phyloP scores from a whole-genome alignment of 2,888 invertebrate species.

The Andricus curvator region DNA sequence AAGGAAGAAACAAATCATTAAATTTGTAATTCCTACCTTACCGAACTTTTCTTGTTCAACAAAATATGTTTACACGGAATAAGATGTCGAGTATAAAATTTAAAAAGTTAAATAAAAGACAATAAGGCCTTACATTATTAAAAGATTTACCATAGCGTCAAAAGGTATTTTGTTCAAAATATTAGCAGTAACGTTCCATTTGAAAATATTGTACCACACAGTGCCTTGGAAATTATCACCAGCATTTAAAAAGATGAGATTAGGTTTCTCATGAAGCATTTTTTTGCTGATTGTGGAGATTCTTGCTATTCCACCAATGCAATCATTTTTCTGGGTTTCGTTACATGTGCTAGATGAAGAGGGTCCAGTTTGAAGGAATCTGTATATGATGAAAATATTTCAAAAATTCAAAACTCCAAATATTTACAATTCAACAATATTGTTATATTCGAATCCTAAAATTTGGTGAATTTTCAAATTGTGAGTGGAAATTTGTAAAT shows the following conservation, averaged over 20 bases:
- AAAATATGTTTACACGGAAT: too few relatives aligned
- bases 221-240: slow-evolving; percentile 93
- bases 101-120: too few relatives aligned
- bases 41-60: too few relatives aligned
- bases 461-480: too few relatives aligned
- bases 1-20: too few relatives aligned
- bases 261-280: slow-evolving; percentile 79
- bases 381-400: slow-evolving; percentile 62
- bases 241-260: slow-evolving; percentile 87
- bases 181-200: slow-evolving; percentile 86
- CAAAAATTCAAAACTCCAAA: background rate
- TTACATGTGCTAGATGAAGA: slow-evolving; percentile 81
- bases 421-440: too few relatives aligned
- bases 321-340: slow-evolving; percentile 76
- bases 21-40: too few relatives aligned
- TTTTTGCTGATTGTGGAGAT: slow-evolving; percentile 79
- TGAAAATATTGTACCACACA: slow-evolving; percentile 87
- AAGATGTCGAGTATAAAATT: too few relatives aligned
- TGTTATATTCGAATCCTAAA: too few relatives aligned
- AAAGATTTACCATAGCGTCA: slow-evolving; percentile 85
- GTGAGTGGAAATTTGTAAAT: too few relatives aligned
- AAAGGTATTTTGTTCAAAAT: slow-evolving; percentile 88
- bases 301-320: slow-evolving; percentile 86
- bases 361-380: slow-evolving; percentile 83
- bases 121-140: background rate